These are phyloP conservation scores for Drosophila tristis DNA, from an alignment of 1,140 invertebrate species.

Conservation along the genomic window DNA sequence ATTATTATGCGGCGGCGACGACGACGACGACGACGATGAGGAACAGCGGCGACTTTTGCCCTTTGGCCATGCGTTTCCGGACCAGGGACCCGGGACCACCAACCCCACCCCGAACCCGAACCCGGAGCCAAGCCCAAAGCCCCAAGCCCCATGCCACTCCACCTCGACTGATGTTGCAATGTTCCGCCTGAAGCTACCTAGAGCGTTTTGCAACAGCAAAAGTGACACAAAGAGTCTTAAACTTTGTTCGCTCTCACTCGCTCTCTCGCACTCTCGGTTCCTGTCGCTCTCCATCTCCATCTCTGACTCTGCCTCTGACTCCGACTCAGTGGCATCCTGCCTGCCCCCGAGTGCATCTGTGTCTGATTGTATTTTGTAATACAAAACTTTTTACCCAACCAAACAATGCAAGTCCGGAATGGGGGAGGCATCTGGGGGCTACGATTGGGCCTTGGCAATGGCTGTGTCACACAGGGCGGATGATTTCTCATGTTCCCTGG, in stretches of 20 bases:
- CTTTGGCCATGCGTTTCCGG: conserved; percentile 67
- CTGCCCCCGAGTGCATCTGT: conserved; percentile 61
- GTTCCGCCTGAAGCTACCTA: conserved; percentile 38
- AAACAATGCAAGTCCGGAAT: conserved; percentile 37
- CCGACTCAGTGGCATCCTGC: conserved; percentile 42
- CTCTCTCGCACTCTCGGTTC: not conserved
- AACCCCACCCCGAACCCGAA: conserved; percentile 24
- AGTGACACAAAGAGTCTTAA: conserved; percentile 36
- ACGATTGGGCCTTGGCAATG: conserved; percentile 58
- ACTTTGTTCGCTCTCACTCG: conserved; percentile 12
- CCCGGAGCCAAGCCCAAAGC: conserved; percentile 1
- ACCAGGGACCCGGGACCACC: conserved; percentile 4
- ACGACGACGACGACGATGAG: conserved; percentile 28
- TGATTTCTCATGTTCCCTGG: conserved; percentile 66
- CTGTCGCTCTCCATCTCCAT: not conserved
- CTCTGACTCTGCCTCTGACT: conserved; percentile 46
- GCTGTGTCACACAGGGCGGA: conserved; percentile 69
- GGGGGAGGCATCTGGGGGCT: conserved; percentile 6
- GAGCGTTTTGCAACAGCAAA: conserved; percentile 18
- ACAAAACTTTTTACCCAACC: conserved; percentile 66
- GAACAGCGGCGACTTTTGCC: conserved; percentile 68
- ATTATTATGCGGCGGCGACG: conserved; percentile 72
- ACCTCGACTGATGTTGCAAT: conserved; percentile 12
- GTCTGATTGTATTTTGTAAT: conserved; percentile 76
- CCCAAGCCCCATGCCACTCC: not conserved